Evolutionary conservation across 2,797 vertebrate species (phyloP), one percentile per base, ranked within the genome.

Genomic region (Varecia variegata): DNA sequence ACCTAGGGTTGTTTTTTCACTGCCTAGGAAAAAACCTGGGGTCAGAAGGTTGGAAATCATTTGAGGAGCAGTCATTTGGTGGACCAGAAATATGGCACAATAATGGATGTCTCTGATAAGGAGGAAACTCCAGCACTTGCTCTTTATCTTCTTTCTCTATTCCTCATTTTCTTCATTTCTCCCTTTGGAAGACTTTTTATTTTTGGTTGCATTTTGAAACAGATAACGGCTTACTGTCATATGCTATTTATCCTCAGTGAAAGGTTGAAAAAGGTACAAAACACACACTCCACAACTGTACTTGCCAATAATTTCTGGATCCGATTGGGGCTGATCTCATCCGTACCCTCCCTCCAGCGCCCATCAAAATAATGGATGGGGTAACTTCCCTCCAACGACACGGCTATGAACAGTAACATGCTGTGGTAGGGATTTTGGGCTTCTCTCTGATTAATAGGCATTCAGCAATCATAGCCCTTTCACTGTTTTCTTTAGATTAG

Each of bases 371-470:
- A 97, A 98, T 90, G 95, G 81, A 98, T 95, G 80, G 86, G 56
- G 94, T 90, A 58, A 32, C 89, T 84, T 97, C 62, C 93, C 71
- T 20, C 45, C 76, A 65, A 92, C 54, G 85, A 50, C 0, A 5
- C 54, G 32, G 21, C 52, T 76, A 56, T 30, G 79, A 92, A 95
- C 27, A 40, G 12, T 20, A 94, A 83, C 21, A 18, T 65, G 73
- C 84, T 89, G n/a, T 35, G 52, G 65, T 30, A 70, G 92, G 91
- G 89, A 92, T 95, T 97, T 81, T 32, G 25, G 47, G 52, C 87
- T 95, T 98, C 92, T 96, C 83, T 94, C 96, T 98, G 93, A 98
- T 97, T 93, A 97, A 98, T 97, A 97, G 90, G 71, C 97, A 90
- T 90, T 97, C 87, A 62, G 80, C 93, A 45, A 89, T 70, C 88